A percentile compares a stretch with the other conserved stretches of the same genome.
phyloP scores from a whole-genome alignment of 2,888 invertebrate species.

The Patella pellucida region DNA sequence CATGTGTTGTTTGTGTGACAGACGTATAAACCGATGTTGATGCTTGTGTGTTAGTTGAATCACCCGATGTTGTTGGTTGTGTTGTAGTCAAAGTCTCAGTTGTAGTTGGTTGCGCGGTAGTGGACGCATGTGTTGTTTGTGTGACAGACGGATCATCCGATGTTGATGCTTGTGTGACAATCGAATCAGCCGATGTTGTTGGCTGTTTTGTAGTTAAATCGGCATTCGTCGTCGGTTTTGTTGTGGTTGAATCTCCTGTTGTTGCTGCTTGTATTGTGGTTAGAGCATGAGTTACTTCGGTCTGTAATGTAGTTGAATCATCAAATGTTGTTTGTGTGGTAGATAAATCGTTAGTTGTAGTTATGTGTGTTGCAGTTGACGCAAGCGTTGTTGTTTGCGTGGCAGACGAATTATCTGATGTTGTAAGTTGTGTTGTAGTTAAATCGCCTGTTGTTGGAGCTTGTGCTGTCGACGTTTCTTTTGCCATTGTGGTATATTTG shows the following conservation, averaged over 20 bases:
- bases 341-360: background rate
- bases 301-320: background rate
- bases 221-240: no score
- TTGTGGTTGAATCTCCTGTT: no score
- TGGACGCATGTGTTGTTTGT: background rate
- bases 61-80: background rate
- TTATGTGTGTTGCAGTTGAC: background rate
- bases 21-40: background rate
- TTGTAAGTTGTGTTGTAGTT: background rate
- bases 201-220: background rate
- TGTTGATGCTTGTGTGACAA: background rate
- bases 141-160: no score
- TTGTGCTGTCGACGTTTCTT: background rate
- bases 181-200: background rate
- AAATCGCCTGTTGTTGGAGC: background rate
- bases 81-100: background rate
- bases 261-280: background rate
- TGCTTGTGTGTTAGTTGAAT: background rate
- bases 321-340: background rate
- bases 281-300: background rate
- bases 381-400: background rate
- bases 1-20: background rate
- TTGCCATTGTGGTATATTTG: background rate
- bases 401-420: background rate
- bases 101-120: background rate